Percentiles rank a stretch among this genome's conserved stretches.
These are phyloP conservation scores for Bellardia pandia DNA, from an alignment of 2,888 invertebrate genomes.

Conservation along the genomic window DNA sequence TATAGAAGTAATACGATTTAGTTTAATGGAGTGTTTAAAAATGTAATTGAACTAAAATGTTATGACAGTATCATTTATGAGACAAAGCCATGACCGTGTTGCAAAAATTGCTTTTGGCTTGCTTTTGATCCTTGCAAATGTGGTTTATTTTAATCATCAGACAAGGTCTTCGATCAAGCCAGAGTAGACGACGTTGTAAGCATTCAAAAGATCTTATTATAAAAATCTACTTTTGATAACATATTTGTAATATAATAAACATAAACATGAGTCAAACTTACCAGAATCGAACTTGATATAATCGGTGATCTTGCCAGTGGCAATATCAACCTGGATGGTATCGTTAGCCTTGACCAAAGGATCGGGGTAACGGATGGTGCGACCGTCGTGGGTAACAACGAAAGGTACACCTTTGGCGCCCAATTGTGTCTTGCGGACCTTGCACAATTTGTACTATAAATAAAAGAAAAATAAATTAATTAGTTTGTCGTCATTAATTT, in stretches of 20 bases:
- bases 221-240: too few relatives aligned
- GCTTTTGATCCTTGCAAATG: constrained; percentile 81
- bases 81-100: constrained; percentile 83
- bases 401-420: constrained; percentile 98
- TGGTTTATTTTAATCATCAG: constrained; percentile 66
- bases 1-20: neutral
- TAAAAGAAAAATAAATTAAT: constrained; percentile 57
- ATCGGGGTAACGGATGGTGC: constrained; percentile 99
- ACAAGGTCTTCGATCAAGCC: constrained; percentile 83
- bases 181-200: too few relatives aligned
- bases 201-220: too few relatives aligned
- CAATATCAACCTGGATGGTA: constrained; percentile 97
- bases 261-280: constrained; percentile 80
- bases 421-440: constrained; percentile 94
- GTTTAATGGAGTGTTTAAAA: neutral
- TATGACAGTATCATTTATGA: constrained; percentile 76
- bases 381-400: constrained; percentile 97
- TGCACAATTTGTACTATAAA: constrained; percentile 98
- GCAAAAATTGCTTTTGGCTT: constrained; percentile 83
- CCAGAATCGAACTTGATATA: constrained; percentile 99
- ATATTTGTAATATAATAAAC: neutral
- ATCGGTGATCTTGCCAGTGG: constrained; percentile 96
- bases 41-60: constrained; percentile 82
- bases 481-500: neutral
- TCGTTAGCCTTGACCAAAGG: constrained; percentile 98